phyloP scores from a whole-genome alignment of 2,888 invertebrate species.

The Girardia tigrina region DNA sequence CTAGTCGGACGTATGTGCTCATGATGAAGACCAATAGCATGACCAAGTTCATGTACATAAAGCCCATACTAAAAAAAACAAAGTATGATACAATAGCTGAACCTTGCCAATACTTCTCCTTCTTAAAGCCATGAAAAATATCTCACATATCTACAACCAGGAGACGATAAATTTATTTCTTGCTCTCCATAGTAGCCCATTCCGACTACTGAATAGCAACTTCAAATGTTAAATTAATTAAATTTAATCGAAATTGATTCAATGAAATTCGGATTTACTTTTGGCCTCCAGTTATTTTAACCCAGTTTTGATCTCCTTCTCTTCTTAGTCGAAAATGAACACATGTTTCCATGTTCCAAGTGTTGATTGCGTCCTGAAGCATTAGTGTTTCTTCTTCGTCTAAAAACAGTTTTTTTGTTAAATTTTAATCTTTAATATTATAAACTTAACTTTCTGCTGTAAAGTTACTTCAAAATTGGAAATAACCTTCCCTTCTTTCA shows the following conservation, averaged over 20 bases:
- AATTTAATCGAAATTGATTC: neutral
- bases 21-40: neutral
- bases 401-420: no score
- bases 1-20: neutral
- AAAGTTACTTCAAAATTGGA: no score
- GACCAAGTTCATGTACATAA: neutral
- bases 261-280: neutral
- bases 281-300: neutral
- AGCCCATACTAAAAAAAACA: conserved; percentile 15
- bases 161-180: neutral
- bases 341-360: neutral
- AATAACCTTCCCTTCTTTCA: no score
- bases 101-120: neutral
- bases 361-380: neutral
- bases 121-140: conserved; percentile 6
- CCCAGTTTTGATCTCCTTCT: neutral
- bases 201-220: neutral
- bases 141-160: conserved; percentile 13
- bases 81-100: neutral
- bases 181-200: neutral
- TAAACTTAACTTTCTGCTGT: no score
- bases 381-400: neutral
- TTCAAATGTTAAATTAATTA: neutral
- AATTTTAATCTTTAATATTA: no score
- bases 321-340: conserved; percentile 1